Base-by-base conservation (phyloP, 1,140 invertebrate species). In the Zaprionus ghesquierei region DNA sequence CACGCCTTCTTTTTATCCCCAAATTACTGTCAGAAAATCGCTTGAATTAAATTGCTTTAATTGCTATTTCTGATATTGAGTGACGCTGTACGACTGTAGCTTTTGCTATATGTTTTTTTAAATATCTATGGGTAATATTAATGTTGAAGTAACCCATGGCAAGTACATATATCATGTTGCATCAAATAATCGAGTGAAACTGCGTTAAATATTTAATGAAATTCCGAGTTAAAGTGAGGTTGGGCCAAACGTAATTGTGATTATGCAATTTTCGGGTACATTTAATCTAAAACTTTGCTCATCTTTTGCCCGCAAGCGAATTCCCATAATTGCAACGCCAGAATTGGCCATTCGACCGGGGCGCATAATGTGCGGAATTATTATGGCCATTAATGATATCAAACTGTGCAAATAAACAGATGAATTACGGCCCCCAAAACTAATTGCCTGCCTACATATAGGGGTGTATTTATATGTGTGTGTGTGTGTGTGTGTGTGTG, bases 381-480 rank as follows among this genome's bases (percentile, higher is more conserved):
- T 87, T 86, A 87, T 87, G 75, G 71, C 75, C 75, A 86, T 87
- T 82, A 87, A 89, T 87, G 84, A 56, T 82, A 82, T 82, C 64
- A 87, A 82, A 86, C 87, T 87, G 79, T 74, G 71, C 75, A 73
- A 86, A 82, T 76, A 86, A 79, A 72, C 72, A 86, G 76, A 79
- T 86, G 72, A 87, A 79, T 86, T 89, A 86, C 79, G 79, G 61
- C 63, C 62, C 49, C 49, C 12, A 38, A 38, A 64, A 58, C 69
- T 86, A 87, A 76, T 70, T 77, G 63, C 41, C 41, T 46, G 41
- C 41, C 18, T 49, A 51, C 46, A 46, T 5, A 41, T 61, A 50
- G 23, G 59, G 13, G 22, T 33, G 18, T 65, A 12, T 46, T n/a
- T 31, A 29, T 59, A 4, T 35, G 15, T 55, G 10, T 35, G 15